Conservation (phyloP, 2,797 vertebrate species). For the Chaetodon trifasciatus region DNA sequence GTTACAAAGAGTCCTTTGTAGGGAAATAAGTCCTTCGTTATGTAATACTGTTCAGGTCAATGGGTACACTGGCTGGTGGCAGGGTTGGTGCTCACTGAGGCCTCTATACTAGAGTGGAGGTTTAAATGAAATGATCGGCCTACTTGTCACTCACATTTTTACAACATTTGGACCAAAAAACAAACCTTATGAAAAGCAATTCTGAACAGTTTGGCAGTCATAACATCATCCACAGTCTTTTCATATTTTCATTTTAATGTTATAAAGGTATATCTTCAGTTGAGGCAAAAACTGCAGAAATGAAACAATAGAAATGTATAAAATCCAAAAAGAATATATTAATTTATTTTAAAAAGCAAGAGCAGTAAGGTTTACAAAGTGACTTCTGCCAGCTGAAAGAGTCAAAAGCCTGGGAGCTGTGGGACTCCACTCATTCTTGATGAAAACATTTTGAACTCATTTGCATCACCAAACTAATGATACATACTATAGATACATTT, state of each 20-base stretch:
- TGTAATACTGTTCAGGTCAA: slow-evolving; percentile 54
- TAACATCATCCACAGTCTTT: neutral
- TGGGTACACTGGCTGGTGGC: slow-evolving; percentile 29
- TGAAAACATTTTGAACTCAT: neutral
- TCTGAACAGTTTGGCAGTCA: neutral
- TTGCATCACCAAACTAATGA: neutral
- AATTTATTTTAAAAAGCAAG: neutral
- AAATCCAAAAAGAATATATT: too few species aligned
- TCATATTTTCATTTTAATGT: neutral
- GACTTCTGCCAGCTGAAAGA: neutral
- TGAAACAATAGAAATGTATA: neutral
- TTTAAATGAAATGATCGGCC: neutral
- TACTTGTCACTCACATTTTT: neutral
- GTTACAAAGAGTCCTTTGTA: neutral
- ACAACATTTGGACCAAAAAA: neutral
- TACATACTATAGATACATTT: accelerated
- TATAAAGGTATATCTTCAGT: neutral
- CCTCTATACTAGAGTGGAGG: neutral
- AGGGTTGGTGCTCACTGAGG: slow-evolving; percentile 6
- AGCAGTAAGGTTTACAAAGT: too few species aligned
- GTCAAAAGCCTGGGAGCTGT: neutral
- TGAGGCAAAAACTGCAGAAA: neutral
- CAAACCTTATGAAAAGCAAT: neutral
- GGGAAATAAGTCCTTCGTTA: slow-evolving; percentile 41
- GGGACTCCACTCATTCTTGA: neutral